Evolutionary conservation across 2,888 invertebrate genomes (phyloP).

Genomic region (Xanthia togata): DNA sequence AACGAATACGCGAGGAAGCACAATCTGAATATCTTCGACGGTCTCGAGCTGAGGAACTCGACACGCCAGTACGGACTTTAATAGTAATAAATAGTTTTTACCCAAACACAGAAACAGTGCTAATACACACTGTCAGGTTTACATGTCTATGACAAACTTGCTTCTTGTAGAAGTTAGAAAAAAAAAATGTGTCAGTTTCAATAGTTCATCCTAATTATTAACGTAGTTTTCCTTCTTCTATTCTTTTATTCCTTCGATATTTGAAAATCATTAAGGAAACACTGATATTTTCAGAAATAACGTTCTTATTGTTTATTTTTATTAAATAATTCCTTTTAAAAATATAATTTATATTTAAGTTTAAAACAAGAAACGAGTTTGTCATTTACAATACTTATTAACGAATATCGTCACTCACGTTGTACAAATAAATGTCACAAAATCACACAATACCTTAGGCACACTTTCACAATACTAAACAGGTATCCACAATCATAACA

Average conservation of each 20-base stretch:
- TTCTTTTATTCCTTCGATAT: background rate
- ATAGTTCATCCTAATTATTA: no score
- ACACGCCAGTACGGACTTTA: constrained; percentile 96
- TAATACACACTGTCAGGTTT: constrained; percentile 43
- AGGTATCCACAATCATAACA: background rate
- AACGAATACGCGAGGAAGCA: constrained; percentile 94
- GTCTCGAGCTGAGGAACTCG: constrained; percentile 93
- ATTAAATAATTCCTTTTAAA: background rate
- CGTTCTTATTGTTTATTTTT: background rate
- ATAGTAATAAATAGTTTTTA: constrained; percentile 90
- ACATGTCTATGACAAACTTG: constrained; percentile 44
- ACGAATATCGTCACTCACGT: constrained; percentile 43
- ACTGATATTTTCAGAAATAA: background rate
- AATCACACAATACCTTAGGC: background rate
- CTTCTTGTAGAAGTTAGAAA: background rate
- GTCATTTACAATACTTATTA: constrained; percentile 37
- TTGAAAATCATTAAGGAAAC: background rate
- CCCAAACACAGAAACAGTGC: constrained; percentile 70
- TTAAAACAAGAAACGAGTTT: constrained; percentile 36
- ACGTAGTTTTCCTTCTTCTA: no score
- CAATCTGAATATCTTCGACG: constrained; percentile 94
- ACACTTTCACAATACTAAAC: background rate
- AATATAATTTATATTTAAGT: background rate
- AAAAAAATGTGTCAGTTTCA: no score
- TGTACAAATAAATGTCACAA: constrained; percentile 16